phyloP scores from a whole-genome alignment of 2,888 invertebrate genomes.

The Anodontia alba region DNA sequence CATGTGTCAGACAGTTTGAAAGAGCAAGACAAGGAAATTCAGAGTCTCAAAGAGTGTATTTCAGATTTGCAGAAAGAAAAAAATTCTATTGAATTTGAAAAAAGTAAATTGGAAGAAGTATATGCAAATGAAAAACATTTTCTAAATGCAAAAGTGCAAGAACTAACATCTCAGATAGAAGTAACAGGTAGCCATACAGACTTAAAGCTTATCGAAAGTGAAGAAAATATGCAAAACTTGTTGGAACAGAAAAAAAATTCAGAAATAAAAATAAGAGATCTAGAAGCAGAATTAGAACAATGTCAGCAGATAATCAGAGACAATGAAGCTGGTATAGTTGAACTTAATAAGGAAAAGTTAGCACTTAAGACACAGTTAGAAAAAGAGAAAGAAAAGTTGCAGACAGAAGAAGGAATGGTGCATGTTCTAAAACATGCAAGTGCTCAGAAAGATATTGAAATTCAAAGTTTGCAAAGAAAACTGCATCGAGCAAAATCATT shows the following conservation, averaged over 20 bases:
- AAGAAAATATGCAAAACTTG: neutral
- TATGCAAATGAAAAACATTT: slow-evolving; percentile 22
- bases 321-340: slow-evolving; percentile 60
- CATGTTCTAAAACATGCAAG: slow-evolving; percentile 60
- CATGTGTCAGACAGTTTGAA: slow-evolving; percentile 48
- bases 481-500: slow-evolving; percentile 60
- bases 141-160: slow-evolving; percentile 19
- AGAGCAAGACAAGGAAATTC: slow-evolving; percentile 22
- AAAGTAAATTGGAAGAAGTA: slow-evolving; percentile 20
- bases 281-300: slow-evolving; percentile 58
- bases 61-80: slow-evolving; percentile 37
- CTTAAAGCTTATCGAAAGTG: slow-evolving; percentile 19
- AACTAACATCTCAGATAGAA: slow-evolving; percentile 17
- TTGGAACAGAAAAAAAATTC: slow-evolving; percentile 62
- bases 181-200: slow-evolving; percentile 26
- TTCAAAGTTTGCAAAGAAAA: slow-evolving; percentile 57
- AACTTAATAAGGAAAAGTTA: slow-evolving; percentile 63
- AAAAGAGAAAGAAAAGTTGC: slow-evolving; percentile 41
- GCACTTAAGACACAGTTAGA: slow-evolving; percentile 50
- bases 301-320: slow-evolving; percentile 51
- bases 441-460: slow-evolving; percentile 65
- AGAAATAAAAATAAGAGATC: slow-evolving; percentile 47
- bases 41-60: slow-evolving; percentile 33
- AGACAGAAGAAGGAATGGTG: slow-evolving; percentile 59
- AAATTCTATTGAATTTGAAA: slow-evolving; percentile 30